phyloP scores from a whole-genome alignment of 2,113 vertebrate genomes.

The Axis porcinus region DNA sequence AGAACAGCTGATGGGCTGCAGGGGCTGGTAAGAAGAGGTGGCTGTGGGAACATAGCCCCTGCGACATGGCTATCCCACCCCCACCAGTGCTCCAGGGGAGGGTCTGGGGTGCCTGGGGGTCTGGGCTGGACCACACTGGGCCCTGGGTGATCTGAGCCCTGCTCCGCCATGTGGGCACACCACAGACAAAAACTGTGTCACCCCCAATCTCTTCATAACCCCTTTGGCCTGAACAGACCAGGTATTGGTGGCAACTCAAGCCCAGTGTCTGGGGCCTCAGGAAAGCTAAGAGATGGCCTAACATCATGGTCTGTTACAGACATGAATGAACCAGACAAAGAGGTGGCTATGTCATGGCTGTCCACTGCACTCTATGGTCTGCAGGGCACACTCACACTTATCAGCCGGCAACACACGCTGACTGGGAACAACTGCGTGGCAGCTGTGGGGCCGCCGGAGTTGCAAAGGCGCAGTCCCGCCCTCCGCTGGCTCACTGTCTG shows the following conservation, averaged over 20 bases:
- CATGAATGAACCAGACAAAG: neutral
- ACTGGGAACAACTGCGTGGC: neutral
- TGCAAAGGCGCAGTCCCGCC: neutral
- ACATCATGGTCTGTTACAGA: neutral
- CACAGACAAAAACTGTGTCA: neutral
- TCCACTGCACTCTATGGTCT: neutral
- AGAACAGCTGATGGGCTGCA: slow-evolving; percentile 52
- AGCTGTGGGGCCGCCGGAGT: neutral
- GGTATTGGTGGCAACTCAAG: neutral
- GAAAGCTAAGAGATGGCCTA: neutral
- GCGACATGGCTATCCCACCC: neutral
- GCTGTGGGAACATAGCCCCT: neutral
- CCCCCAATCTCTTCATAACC: neutral
- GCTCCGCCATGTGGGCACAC: neutral
- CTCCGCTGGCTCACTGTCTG: neutral
- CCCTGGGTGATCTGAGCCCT: neutral
- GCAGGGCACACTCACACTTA: neutral
- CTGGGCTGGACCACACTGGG: neutral
- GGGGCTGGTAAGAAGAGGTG: neutral
- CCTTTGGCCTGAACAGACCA: neutral
- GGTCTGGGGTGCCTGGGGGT: neutral
- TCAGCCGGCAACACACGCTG: neutral
- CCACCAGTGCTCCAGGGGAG: neutral
- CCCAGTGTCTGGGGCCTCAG: neutral
- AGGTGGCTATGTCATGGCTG: neutral